Conservation (phyloP, 2,888 invertebrate species). For the Polymixis flavicincta region DNA sequence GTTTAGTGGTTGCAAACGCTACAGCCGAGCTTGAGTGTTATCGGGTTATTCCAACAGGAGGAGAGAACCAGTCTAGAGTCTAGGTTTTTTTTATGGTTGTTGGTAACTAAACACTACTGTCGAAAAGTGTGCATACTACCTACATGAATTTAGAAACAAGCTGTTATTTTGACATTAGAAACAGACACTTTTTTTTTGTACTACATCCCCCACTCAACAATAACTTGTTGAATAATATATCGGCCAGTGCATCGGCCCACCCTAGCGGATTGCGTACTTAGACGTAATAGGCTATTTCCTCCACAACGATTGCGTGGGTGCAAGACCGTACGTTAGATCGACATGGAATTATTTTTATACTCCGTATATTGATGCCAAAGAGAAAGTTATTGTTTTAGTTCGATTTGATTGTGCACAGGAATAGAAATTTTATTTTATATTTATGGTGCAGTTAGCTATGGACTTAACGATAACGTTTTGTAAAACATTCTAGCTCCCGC, state of each 20-base stretch:
- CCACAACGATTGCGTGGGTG: slow-evolving; percentile 40
- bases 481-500: too few relatives aligned
- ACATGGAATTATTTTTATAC: slow-evolving; percentile 30
- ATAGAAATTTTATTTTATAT: background rate
- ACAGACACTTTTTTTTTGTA: too few relatives aligned
- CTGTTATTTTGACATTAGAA: too few relatives aligned
- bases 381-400: slow-evolving; percentile 22
- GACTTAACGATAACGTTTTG: too few relatives aligned
- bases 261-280: background rate
- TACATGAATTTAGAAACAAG: too few relatives aligned
- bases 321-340: slow-evolving; percentile 23
- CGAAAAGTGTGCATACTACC: too few relatives aligned
- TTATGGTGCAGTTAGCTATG: background rate
- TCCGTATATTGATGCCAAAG: slow-evolving; percentile 12
- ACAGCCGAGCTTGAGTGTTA: too few relatives aligned
- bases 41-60: too few relatives aligned
- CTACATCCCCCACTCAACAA: background rate
- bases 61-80: too few relatives aligned
- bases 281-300: slow-evolving; percentile 27
- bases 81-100: too few relatives aligned
- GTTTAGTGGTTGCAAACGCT: too few relatives aligned
- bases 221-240: slow-evolving; percentile 43
- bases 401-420: background rate
- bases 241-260: slow-evolving; percentile 12
- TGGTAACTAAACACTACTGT: too few relatives aligned